These are phyloP conservation scores for Lateolabrax maculatus DNA, from an alignment of 2,797 vertebrate genomes.

Conservation along the genomic window DNA sequence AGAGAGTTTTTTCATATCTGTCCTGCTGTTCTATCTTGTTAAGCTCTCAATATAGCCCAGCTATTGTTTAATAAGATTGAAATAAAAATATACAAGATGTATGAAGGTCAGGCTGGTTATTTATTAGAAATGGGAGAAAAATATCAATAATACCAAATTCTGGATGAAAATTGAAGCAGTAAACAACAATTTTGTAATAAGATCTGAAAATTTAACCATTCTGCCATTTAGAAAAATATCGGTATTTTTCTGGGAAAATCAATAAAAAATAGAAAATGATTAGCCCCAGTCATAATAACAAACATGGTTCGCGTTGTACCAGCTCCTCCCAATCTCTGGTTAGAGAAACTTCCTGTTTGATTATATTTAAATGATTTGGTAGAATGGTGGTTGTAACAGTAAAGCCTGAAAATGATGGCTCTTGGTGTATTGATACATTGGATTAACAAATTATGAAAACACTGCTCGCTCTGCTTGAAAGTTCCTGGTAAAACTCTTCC, in stretches of 20 bases:
- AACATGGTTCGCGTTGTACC: not conserved
- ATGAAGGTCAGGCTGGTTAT: not conserved
- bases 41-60: not conserved
- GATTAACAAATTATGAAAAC: constrained; percentile 7
- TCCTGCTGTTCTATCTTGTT: too few relatives aligned
- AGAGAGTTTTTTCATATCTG: too few relatives aligned
- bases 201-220: not conserved
- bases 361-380: not conserved
- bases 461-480: not conserved
- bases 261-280: not conserved
- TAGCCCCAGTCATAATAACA: not conserved
- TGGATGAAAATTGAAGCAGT: not conserved
- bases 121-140: not conserved
- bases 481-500: not conserved
- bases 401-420: not conserved
- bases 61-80: too few relatives aligned
- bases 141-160: not conserved
- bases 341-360: not conserved
- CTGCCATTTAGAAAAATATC: not conserved
- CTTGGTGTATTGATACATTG: constrained; percentile 5
- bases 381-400: not conserved
- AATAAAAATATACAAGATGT: too few relatives aligned
- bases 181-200: not conserved
- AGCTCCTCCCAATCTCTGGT: not conserved
- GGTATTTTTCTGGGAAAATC: not conserved